phyloP scores from a whole-genome alignment of 2,888 invertebrate species.

The Oligia latruncula region DNA sequence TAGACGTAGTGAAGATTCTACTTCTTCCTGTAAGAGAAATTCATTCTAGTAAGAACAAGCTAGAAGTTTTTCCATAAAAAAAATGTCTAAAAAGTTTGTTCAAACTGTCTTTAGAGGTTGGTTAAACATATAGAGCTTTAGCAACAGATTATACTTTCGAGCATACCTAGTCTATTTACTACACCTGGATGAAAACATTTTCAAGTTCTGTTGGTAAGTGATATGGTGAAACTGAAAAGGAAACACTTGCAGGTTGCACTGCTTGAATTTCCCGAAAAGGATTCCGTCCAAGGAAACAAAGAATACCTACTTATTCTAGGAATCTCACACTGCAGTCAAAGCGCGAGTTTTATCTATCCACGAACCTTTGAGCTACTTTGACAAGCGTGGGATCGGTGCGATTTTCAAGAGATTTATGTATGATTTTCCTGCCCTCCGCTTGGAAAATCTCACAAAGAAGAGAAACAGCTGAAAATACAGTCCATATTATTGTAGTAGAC shows the following conservation, averaged over 20 bases:
- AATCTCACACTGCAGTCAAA: background rate
- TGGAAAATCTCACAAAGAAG: background rate
- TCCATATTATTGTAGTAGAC: background rate
- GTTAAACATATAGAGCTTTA: background rate
- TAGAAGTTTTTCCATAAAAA: background rate
- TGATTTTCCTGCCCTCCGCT: background rate
- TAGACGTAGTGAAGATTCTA: constrained; percentile 92
- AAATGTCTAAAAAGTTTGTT: background rate
- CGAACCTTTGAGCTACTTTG: background rate
- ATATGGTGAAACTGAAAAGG: background rate
- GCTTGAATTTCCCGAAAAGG: background rate
- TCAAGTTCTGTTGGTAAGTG: background rate
- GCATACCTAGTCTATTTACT: background rate
- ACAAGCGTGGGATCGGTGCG: background rate
- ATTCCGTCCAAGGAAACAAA: background rate
- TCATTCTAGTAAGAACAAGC: background rate
- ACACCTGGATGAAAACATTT: background rate
- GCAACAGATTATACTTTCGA: background rate
- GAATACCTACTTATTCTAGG: background rate
- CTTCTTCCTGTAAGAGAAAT: constrained; percentile 85
- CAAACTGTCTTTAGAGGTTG: background rate
- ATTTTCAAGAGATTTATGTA: background rate
- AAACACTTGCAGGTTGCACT: background rate
- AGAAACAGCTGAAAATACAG: constrained; percentile 1
- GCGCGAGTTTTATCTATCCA: background rate